Conservation (phyloP, 2,113 vertebrate species). For the Peromyscus polionotus region DNA sequence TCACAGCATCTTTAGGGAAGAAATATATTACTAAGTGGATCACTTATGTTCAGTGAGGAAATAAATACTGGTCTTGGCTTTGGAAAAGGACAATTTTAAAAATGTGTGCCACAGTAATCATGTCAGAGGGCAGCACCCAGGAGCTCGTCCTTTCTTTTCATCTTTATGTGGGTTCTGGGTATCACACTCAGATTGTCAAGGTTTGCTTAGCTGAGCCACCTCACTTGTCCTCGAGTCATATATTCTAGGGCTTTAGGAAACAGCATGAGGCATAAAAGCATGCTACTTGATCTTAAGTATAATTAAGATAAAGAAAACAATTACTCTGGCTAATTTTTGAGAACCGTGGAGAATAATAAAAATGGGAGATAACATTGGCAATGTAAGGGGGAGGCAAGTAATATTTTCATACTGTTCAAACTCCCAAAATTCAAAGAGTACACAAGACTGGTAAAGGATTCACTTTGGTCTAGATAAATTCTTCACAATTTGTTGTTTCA, state of each 20-base stretch:
- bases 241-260: not conserved
- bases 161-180: not conserved
- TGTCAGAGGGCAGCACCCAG: not conserved
- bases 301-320: not conserved
- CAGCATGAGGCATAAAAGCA: not conserved
- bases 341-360: not conserved
- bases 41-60: not conserved
- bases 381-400: not conserved
- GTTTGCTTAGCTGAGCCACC: not conserved
- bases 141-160: not conserved
- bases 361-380: not conserved
- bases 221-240: not conserved
- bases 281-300: not conserved
- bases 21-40: not conserved
- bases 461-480: not conserved
- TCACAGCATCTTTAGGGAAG: not conserved
- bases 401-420: not conserved
- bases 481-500: constrained; percentile 7
- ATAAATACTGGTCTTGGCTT: not conserved
- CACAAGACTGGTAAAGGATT: not conserved
- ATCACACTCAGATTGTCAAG: not conserved
- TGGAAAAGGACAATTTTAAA: not conserved
- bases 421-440: not conserved
- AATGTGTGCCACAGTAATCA: no score
- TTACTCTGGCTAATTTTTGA: not conserved